Percentiles rank a stretch among this genome's conserved stretches.
Conservation (phyloP, 2,797 vertebrate genomes). For the Lutjanus argentimaculatus region DNA sequence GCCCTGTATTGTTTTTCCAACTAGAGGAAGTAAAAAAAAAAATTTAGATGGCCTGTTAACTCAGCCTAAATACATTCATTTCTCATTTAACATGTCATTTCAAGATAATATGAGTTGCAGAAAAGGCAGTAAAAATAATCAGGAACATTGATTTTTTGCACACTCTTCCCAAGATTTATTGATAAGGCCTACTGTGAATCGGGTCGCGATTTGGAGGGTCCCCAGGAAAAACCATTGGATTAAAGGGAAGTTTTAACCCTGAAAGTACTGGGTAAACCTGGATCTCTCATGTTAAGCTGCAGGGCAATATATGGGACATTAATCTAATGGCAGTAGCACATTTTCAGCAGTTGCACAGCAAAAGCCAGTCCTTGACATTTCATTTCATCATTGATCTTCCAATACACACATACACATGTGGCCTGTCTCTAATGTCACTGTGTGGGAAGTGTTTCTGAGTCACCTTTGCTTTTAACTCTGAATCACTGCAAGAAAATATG, state of each 20-base stretch:
- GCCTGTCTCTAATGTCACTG: slow-evolving; percentile 21
- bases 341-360: slow-evolving; percentile 39
- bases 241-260: background rate
- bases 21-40: too few species aligned
- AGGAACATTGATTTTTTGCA: too few species aligned
- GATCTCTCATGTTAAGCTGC: background rate
- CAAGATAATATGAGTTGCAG: too few species aligned
- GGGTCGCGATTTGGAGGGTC: too few species aligned
- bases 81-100: too few species aligned
- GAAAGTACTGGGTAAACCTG: background rate
- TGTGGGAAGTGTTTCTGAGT: background rate
- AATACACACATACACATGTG: slow-evolving; percentile 45
- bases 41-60: too few species aligned
- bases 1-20: too few species aligned
- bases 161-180: too few species aligned
- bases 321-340: background rate
- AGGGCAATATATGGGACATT: background rate
- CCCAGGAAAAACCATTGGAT: background rate
- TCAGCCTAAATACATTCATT: too few species aligned
- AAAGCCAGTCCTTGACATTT: slow-evolving; percentile 44
- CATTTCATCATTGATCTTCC: slow-evolving; percentile 43
- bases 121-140: too few species aligned
- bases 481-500: background rate
- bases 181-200: too few species aligned
- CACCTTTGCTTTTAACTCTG: background rate